Base-by-base conservation (phyloP, 2,797 vertebrate species). In the Gila robusta region DNA sequence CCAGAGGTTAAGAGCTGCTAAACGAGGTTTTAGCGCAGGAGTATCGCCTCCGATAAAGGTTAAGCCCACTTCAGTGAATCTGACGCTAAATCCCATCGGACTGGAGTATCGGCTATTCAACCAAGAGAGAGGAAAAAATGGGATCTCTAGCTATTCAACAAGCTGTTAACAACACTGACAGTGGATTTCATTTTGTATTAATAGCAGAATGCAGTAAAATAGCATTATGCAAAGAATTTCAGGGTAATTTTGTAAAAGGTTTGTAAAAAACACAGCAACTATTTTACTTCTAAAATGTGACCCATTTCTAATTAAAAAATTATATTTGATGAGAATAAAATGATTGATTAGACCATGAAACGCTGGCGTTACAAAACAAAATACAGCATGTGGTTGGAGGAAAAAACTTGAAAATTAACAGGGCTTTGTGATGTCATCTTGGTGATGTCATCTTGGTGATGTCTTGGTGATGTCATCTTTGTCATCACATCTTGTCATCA, bases 1-100 rank as follows among this genome's bases (percentile, higher is more conserved):
- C 59, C 26, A 17, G 83, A 87, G 87, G 83, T 89, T 90, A 89
- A 86, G 86, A 84, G 89, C 71, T 73, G 73, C 44, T 82, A 77
- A 89, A 87, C 85, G 81, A 83, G 86, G 84, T 89, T 32, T 66
- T 83, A 83, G 64, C 3, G 21, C 80, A 66, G 85, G 78, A 90
- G 69, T 83, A 83, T 77, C 70, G 59, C 81, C 67, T 28, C 32
- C 28, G 83, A 83, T 87, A 87, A 83, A 73, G 77, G 76, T 86
- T 73, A 86, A 81, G 77, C 76, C 56, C 79, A 59, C 47, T 69
- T 78, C 37, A 47, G 28, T 59, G 79, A 83, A 88, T 49, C 44
- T 44, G 19, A 37, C n/a, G 37, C 77, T 72, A 83, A 79, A 87
- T 84, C 84, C 72, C 66, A 66, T 64, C 32, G 6, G 17, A 39